A percentile compares a stretch with the other conserved stretches of the same genome.
phyloP scores from a whole-genome alignment of 2,113 vertebrate species.

The Dicaeum eximium region DNA sequence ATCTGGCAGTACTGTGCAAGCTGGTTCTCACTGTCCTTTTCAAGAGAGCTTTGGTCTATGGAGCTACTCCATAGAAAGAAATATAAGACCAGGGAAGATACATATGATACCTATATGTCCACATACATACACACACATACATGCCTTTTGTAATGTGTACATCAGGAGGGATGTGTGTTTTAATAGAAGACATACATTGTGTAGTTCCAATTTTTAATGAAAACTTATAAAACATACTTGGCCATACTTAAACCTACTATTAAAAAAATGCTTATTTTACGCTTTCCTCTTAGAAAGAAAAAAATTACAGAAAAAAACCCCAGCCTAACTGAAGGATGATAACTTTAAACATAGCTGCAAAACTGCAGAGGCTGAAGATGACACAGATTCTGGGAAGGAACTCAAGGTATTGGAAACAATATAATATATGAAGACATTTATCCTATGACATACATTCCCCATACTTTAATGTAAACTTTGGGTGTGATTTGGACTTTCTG shows the following conservation, averaged over 20 bases:
- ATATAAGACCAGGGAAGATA: background rate
- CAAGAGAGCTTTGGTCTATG: background rate
- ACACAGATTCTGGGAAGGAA: background rate
- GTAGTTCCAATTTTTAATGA: background rate
- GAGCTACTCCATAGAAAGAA: background rate
- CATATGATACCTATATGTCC: background rate
- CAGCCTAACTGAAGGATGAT: background rate
- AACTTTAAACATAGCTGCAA: background rate
- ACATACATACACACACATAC: background rate
- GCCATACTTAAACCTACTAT: background rate
- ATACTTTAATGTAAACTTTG: background rate
- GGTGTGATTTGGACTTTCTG: background rate
- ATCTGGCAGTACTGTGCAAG: background rate
- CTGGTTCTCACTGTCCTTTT: background rate
- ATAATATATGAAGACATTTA: background rate
- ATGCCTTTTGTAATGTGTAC: background rate
- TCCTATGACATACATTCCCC: background rate
- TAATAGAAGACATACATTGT: background rate
- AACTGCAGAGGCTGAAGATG: background rate
- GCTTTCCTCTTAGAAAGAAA: background rate
- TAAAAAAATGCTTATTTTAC: accelerated
- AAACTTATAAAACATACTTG: background rate
- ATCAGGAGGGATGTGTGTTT: background rate
- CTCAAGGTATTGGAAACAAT: background rate
- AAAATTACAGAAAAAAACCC: background rate